A percentile compares a stretch with the other conserved stretches of the same genome.
Evolutionary conservation across 2,888 invertebrate species (phyloP).

Genomic region (Perizoma affinitatum): DNA sequence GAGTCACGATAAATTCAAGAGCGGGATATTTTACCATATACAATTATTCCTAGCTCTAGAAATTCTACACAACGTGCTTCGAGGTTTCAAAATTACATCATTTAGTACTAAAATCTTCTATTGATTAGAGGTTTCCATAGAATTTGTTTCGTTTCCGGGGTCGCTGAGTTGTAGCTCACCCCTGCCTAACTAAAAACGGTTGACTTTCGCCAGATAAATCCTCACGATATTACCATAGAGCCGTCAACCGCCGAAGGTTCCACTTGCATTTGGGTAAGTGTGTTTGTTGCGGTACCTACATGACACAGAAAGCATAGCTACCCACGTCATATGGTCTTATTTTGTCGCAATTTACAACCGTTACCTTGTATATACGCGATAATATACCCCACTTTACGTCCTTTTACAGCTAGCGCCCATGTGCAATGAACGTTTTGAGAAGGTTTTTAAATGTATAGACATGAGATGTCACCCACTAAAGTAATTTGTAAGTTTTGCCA

Average conservation of each 20-base stretch:
- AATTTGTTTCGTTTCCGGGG: slow-evolving; percentile 56
- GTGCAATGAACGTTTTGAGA: slow-evolving; percentile 28
- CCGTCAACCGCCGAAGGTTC: slow-evolving; percentile 19
- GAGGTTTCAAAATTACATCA: too few species aligned
- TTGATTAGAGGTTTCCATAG: slow-evolving; percentile 45
- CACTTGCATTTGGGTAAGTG: slow-evolving; percentile 48
- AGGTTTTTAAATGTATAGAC: background rate
- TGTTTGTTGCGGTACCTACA: slow-evolving; percentile 24
- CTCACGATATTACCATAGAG: slow-evolving; percentile 38
- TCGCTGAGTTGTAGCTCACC: slow-evolving; percentile 47
- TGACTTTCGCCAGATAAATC: slow-evolving; percentile 41
- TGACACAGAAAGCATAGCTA: slow-evolving; percentile 34
- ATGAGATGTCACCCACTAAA: background rate
- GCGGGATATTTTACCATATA: too few species aligned
- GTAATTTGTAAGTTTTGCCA: too few species aligned
- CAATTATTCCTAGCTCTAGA: too few species aligned
- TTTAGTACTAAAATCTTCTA: too few species aligned
- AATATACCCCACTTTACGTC: slow-evolving; percentile 52
- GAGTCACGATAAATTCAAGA: slow-evolving; percentile 11
- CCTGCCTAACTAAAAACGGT: slow-evolving; percentile 45
- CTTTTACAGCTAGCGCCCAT: slow-evolving; percentile 42
- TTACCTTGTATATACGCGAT: slow-evolving; percentile 53
- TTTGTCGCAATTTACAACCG: slow-evolving; percentile 52
- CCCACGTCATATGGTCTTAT: slow-evolving; percentile 25
- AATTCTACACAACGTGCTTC: too few species aligned